Conservation (phyloP, 2,797 vertebrate species). For the Gymnoscopelus microlampas region DNA sequence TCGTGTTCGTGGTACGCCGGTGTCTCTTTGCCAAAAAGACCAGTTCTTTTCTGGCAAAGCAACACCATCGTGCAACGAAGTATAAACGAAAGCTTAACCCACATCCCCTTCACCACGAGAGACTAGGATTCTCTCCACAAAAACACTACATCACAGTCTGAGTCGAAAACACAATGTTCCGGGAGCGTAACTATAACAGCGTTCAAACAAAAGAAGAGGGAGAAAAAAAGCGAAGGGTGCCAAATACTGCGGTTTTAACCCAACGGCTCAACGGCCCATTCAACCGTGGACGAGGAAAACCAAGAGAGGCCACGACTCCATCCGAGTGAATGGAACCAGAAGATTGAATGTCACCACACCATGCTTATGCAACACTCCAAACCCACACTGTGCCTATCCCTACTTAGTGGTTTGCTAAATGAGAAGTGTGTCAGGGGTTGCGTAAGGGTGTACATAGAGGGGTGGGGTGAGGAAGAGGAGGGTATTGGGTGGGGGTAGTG, state of each 20-base stretch:
- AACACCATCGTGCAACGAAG: no score
- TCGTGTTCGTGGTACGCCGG: no score
- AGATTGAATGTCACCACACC: conserved; percentile 37
- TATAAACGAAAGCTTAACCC: no score
- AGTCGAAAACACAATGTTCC: no score
- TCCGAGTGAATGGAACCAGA: conserved; percentile 16
- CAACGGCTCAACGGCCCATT: conserved; percentile 20
- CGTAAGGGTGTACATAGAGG: neutral
- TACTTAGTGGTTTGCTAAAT: conserved; percentile 55
- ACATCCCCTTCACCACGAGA: neutral
- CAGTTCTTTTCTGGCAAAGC: no score
- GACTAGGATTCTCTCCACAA: neutral
- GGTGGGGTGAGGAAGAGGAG: neutral
- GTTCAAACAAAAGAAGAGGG: neutral
- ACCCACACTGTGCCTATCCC: conserved; percentile 45
- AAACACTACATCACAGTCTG: neutral
- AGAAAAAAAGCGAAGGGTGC: conserved; percentile 9
- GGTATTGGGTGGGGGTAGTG: no score
- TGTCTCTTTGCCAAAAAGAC: no score
- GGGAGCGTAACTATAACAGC: no score
- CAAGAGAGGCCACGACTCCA: conserved; percentile 44
- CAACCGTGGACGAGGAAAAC: conserved; percentile 41
- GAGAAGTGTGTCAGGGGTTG: conserved; percentile 44
- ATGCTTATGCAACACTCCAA: conserved; percentile 57
- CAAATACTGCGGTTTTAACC: conserved; percentile 1